Evolutionary conservation across 1,140 invertebrate species (phyloP).

Genomic region (Delia radicum): DNA sequence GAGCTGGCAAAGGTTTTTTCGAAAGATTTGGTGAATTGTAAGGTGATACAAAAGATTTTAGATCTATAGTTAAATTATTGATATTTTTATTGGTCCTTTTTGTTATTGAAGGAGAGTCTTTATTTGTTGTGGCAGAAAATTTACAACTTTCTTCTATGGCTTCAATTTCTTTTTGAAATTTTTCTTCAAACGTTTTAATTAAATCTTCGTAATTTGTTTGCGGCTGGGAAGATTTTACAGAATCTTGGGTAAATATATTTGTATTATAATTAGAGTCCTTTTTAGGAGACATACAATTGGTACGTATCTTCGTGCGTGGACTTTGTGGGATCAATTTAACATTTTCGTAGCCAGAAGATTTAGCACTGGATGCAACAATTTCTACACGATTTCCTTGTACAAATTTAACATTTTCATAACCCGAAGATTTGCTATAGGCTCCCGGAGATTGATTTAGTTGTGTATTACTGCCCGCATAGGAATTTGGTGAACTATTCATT

Average conservation of each 20-base stretch:
- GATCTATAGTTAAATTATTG: conserved; percentile 51
- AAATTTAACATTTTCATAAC: conserved; percentile 53
- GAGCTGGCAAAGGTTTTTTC: conserved; percentile 49
- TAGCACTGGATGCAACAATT: conserved; percentile 40
- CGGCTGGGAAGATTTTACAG: conserved; percentile 24
- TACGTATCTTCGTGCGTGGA: conserved; percentile 53
- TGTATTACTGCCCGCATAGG: conserved; percentile 30
- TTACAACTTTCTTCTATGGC: conserved; percentile 30
- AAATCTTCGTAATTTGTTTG: conserved; percentile 51
- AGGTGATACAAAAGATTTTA: conserved; percentile 30
- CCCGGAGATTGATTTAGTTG: conserved; percentile 31
- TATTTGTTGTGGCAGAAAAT: not conserved
- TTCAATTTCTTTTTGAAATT: conserved; percentile 43
- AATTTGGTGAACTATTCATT: not conserved
- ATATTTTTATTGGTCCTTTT: conserved; percentile 50
- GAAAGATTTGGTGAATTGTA: conserved; percentile 38
- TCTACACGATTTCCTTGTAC: conserved; percentile 45
- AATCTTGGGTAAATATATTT: conserved; percentile 35
- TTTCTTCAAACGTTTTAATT: conserved; percentile 52
- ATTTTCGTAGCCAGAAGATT: conserved; percentile 42
- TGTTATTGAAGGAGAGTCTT: conserved; percentile 26
- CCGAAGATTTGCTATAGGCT: conserved; percentile 33
- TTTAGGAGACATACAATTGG: conserved; percentile 50
- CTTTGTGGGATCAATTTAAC: conserved; percentile 53
- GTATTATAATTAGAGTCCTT: conserved; percentile 43